These are phyloP conservation scores for Glossosoma conforme DNA, from an alignment of 1,140 invertebrate genomes.

Conservation along the genomic window DNA sequence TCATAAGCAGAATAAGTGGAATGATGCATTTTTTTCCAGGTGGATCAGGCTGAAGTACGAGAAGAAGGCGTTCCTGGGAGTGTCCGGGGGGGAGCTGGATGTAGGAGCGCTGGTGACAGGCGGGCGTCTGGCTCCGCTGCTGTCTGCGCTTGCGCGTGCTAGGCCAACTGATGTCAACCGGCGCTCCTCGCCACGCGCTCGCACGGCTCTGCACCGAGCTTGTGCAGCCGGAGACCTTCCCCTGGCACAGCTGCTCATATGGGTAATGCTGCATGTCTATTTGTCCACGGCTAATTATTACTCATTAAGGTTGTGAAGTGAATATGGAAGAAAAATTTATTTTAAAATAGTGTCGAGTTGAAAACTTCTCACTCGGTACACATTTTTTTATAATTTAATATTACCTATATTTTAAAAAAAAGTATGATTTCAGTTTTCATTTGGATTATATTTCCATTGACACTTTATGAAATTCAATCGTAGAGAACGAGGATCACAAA, in stretches of 20 bases:
- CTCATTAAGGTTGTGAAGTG: no score
- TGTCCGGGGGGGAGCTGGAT: conserved; percentile 15
- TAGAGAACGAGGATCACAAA: no score
- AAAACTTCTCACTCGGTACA: no score
- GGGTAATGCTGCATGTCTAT: no score
- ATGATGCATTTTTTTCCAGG: conserved; percentile 24
- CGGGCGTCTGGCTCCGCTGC: conserved; percentile 33
- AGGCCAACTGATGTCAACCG: conserved; percentile 60
- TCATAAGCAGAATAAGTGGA: no score
- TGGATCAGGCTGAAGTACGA: conserved; percentile 46
- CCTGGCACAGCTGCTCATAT: conserved; percentile 86
- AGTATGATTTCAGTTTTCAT: no score
- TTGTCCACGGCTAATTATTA: no score
- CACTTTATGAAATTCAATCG: no score
- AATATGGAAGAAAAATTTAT: no score
- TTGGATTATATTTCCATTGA: no score
- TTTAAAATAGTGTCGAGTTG: no score
- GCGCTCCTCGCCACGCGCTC: conserved; percentile 58
- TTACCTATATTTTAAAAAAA: no score
- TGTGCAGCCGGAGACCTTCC: conserved; percentile 85
- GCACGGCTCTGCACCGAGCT: conserved; percentile 84
- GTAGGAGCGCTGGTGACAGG: conserved; percentile 34
- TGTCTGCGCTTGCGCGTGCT: conserved; percentile 34
- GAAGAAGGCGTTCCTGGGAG: conserved; percentile 38
- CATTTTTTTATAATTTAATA: conserved; percentile 1